phyloP scores from a whole-genome alignment of 2,888 invertebrate species.

The Eustalomyia histrio region DNA sequence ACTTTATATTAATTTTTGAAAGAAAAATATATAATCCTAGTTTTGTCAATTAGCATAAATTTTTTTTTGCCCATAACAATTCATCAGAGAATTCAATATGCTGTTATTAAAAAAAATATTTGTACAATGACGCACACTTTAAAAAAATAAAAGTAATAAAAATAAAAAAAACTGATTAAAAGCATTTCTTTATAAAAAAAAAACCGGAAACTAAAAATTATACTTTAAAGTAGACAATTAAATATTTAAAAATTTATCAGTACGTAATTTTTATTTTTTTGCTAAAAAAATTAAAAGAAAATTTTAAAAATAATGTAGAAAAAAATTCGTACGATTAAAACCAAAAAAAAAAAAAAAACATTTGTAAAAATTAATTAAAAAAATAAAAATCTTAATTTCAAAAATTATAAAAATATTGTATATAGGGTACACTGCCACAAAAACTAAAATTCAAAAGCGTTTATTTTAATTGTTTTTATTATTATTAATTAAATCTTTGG shows the following conservation, averaged over 20 bases:
- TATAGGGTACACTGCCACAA: slow-evolving; percentile 59
- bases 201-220: slow-evolving; percentile 44
- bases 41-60: too few species aligned
- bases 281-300: slow-evolving; percentile 33
- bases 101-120: slow-evolving; percentile 29
- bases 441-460: slow-evolving; percentile 6
- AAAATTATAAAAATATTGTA: slow-evolving; percentile 15
- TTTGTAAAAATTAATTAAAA: slow-evolving; percentile 4
- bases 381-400: slow-evolving; percentile 13
- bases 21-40: too few species aligned
- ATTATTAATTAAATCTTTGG: slow-evolving; percentile 16
- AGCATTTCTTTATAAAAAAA: slow-evolving; percentile 53
- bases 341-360: slow-evolving; percentile 21
- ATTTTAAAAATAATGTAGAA: neutral
- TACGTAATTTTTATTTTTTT: slow-evolving; percentile 49
- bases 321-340: neutral
- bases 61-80: too few species aligned
- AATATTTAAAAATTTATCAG: neutral
- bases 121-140: slow-evolving; percentile 61
- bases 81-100: too few species aligned
- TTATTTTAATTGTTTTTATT: too few species aligned
- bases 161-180: slow-evolving; percentile 68
- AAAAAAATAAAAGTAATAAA: slow-evolving; percentile 68
- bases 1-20: too few species aligned
- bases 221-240: slow-evolving; percentile 29